phyloP scores from a whole-genome alignment of 2,888 invertebrate genomes.

The Meteorus cinctellus region DNA sequence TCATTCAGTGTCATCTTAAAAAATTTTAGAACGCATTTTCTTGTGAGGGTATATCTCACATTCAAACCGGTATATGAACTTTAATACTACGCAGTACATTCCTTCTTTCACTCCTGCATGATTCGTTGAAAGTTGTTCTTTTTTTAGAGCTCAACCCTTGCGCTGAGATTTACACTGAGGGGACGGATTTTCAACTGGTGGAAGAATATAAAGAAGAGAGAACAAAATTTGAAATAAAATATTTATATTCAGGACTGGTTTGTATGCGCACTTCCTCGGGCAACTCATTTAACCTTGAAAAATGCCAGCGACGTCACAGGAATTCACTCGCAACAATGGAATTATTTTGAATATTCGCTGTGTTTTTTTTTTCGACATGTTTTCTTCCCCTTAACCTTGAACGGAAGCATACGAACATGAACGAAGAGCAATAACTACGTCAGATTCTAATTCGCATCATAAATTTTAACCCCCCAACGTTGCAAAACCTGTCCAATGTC shows the following conservation, averaged over 20 bases:
- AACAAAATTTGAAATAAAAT: neutral
- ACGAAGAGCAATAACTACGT: neutral
- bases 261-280: slow-evolving; percentile 34
- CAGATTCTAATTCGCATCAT: neutral
- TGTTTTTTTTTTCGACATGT: slow-evolving; percentile 3
- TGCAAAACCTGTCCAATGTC: neutral
- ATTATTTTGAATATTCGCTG: neutral
- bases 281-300: neutral
- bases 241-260: slow-evolving; percentile 37
- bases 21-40: too few species aligned
- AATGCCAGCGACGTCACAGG: slow-evolving; percentile 7
- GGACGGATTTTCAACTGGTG: too few species aligned
- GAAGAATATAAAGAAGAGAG: neutral
- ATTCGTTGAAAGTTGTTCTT: too few species aligned
- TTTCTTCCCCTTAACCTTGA: neutral
- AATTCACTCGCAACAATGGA: slow-evolving; percentile 1
- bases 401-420: neutral
- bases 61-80: too few species aligned
- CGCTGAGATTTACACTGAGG: too few species aligned
- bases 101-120: too few species aligned
- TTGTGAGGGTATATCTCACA: too few species aligned
- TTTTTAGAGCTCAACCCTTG: too few species aligned
- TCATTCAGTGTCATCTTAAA: too few species aligned
- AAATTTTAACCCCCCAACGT: neutral
- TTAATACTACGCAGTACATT: too few species aligned